Evolutionary conservation across 2,797 vertebrate species (phyloP).

Genomic region (Cossypha polioptera): DNA sequence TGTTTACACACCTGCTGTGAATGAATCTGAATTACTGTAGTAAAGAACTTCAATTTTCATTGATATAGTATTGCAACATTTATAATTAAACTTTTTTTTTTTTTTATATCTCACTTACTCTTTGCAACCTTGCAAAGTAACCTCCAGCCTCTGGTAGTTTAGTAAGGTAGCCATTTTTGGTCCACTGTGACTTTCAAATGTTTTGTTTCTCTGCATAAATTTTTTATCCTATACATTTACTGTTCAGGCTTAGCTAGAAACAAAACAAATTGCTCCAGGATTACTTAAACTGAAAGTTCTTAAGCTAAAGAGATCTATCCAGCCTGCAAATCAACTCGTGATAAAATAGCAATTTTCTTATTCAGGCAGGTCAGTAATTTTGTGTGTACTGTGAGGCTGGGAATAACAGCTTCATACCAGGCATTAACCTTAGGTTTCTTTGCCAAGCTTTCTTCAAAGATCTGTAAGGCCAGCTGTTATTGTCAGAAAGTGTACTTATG

Average conservation of each 20-base stretch:
- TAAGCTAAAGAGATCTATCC: neutral
- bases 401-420: neutral
- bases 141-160: neutral
- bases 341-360: constrained; percentile 37
- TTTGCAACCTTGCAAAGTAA: neutral
- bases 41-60: neutral
- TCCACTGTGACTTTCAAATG: neutral
- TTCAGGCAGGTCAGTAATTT: neutral
- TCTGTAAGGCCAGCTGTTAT: neutral
- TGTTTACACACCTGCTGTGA: neutral
- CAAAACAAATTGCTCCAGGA: neutral
- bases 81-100: neutral
- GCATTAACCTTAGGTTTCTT: constrained; percentile 3
- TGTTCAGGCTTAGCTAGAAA: neutral
- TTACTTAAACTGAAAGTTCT: constrained; percentile 14
- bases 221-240: neutral
- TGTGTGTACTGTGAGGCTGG: neutral
- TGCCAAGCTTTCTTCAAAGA: neutral
- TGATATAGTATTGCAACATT: neutral
- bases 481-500: neutral
- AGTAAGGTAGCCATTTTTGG: neutral
- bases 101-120: neutral
- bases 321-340: neutral
- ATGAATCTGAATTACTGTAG: neutral
- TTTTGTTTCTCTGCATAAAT: neutral